Evolutionary conservation across 2,888 invertebrate species (phyloP).

Genomic region (Hipparchia sbordonii): DNA sequence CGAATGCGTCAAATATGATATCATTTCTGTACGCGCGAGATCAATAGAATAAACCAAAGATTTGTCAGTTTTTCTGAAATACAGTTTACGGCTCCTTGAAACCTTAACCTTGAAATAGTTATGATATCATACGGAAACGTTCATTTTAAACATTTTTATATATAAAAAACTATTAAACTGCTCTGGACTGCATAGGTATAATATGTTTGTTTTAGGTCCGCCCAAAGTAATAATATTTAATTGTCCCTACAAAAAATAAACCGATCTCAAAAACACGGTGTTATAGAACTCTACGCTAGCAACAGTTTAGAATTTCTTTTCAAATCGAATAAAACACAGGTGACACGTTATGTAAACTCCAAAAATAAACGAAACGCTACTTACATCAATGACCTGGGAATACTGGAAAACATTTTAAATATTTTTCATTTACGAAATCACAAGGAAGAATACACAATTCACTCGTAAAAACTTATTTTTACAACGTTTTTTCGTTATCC

Average conservation of each 20-base stretch:
- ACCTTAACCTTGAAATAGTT: slow-evolving; percentile 15
- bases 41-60: slow-evolving; percentile 11
- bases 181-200: background rate
- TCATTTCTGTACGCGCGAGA: slow-evolving; percentile 1
- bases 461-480: slow-evolving; percentile 51
- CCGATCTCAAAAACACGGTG: background rate
- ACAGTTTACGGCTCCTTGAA: background rate
- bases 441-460: slow-evolving; percentile 47
- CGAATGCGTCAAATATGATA: background rate
- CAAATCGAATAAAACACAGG: slow-evolving; percentile 68
- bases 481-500: slow-evolving; percentile 65
- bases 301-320: slow-evolving; percentile 51
- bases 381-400: slow-evolving; percentile 76
- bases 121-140: background rate
- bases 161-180: background rate
- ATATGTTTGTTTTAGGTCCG: background rate
- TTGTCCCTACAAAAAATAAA: background rate
- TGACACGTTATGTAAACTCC: slow-evolving; percentile 81
- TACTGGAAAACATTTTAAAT: slow-evolving; percentile 76
- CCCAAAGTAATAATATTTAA: background rate
- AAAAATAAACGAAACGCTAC: slow-evolving; percentile 73
- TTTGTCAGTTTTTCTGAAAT: slow-evolving; percentile 6
- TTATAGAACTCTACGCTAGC: slow-evolving; percentile 11
- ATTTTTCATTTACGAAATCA: slow-evolving; percentile 61
- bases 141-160: background rate